Base-by-base conservation (phyloP, 2,888 invertebrate genomes). In the Rotaria socialis region DNA sequence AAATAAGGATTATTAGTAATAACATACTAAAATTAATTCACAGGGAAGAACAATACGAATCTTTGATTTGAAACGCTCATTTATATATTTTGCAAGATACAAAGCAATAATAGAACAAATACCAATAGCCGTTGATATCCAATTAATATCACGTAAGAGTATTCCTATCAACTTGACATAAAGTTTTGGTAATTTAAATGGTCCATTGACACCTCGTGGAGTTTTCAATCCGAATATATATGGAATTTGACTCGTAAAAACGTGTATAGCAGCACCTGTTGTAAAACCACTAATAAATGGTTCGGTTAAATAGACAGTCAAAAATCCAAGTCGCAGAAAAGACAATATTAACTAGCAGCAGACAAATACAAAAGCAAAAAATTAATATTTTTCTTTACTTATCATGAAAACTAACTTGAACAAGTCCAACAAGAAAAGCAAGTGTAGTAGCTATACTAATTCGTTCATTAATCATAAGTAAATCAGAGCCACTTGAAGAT, bases 211-310 rank as follows among this genome's bases (percentile, higher is more conserved):
- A 16, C 67, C 35, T 24, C n/a, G 43, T 24, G 80, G 80, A 80
- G 24, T 19, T 43, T 88, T 88, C 14, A 90, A 75, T 8, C 90
- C 90, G 14, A 90, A 88, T 87, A 90, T 89, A 27, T 89, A 89
- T 0, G 89, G 89, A 14, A 90, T 87, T 88, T 91, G 90, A 87
- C 90, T 90, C 47, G 89, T 89, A 43, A 89, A 89, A 58, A 91
- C 90, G 85, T 90, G 89, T 5, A 90, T 88, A 22, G 89, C 90
- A 16, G 89, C 90, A 16, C 90, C 90, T 0, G 90, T 90, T 0
- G 90, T 90, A 87, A 90, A 91, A 22, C 90, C 91, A 60, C 89
- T 89, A 86, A 90, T 89, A 88, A 91, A 90, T 0, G 90, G 90
- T 86, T 90, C 90, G 0, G 90, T 90, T 50, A 91, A 88, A 85